Evolutionary conservation across 2,797 vertebrate genomes (phyloP), one percentile per base, ranked within the genome.

Genomic region (Cossypha polioptera): DNA sequence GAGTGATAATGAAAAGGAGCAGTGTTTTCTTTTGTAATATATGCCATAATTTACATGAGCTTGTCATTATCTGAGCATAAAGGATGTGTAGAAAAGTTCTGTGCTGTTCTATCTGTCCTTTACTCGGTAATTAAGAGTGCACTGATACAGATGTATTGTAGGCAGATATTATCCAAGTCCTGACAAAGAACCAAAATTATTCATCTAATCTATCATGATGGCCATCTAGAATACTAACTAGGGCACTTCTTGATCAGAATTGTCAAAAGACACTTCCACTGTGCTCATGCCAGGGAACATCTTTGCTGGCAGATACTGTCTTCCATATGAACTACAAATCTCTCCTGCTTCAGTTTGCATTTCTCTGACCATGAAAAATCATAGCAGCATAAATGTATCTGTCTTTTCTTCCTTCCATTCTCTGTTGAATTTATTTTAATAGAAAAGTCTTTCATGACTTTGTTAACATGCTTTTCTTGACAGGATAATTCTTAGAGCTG

Each of bases 131-230:
- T 97, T 96, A 96, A 93, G 80, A 86, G 62, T 91, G 85, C 89
- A 75, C 25, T 89, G 90, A 85, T 96, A 96, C 88, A 96, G 96
- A 96, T 95, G 91, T 85, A 88, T 91, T 84, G 50, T 20, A 22
- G 93, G 67, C 91, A 96, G 96, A 97, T 75, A 90, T 73, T 94
- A 94, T 94, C 88, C 50, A 92, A 74, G 54, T 59, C 78, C 74
- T 97, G 95, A 97, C 93, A 97, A 96, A 96, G 94, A 94, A 93
- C 36, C 24, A 68, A 94, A 97, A 96, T 97, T 97, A 97, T 97
- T 98, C 95, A 67, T 95, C 86, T 97, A 88, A 95, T 95, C 86
- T 97, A 92, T 97, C 95, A 90, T 95, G 89, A 40, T 51, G 88
- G 73, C 77, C 78, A 89, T 93, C 89, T 76, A 87, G 97, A 97